phyloP scores from a whole-genome alignment of 2,888 invertebrate species.

The Biston betularia region DNA sequence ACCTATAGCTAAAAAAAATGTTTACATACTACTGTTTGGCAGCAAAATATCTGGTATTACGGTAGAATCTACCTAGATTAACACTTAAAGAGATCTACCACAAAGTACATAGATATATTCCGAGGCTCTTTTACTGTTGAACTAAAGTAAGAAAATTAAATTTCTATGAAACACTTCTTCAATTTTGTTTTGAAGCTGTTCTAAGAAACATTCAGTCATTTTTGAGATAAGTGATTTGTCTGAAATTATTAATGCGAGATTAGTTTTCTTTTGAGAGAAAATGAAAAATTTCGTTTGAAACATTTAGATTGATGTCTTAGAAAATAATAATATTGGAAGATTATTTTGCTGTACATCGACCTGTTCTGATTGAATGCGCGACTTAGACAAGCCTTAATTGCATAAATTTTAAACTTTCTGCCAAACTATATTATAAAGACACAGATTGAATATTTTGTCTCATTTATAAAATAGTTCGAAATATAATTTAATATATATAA shows the following conservation, averaged over 20 bases:
- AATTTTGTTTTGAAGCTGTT: background rate
- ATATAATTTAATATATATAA: too few species aligned
- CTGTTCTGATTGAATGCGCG: background rate
- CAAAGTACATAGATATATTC: too few species aligned
- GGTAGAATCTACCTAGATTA: too few species aligned
- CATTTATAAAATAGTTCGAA: too few species aligned
- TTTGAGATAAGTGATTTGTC: background rate
- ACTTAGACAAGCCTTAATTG: background rate
- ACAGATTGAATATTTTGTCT: background rate
- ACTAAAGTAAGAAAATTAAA: background rate
- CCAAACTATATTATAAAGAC: too few species aligned
- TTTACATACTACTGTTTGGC: too few species aligned
- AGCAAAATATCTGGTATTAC: too few species aligned
- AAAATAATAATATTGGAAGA: background rate
- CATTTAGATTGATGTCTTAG: background rate
- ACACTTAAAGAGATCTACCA: too few species aligned
- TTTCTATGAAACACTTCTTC: background rate
- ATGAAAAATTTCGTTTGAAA: background rate
- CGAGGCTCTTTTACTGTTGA: background rate
- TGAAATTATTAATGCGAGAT: conserved; percentile 28
- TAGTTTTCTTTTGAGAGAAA: conserved; percentile 23
- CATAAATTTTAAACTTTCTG: too few species aligned
- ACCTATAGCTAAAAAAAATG: too few species aligned
- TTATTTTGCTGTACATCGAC: background rate
- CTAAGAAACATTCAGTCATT: background rate